These are phyloP conservation scores for Ranitomeya imitator DNA, from an alignment of 2,113 vertebrate species.

Conservation along the genomic window DNA sequence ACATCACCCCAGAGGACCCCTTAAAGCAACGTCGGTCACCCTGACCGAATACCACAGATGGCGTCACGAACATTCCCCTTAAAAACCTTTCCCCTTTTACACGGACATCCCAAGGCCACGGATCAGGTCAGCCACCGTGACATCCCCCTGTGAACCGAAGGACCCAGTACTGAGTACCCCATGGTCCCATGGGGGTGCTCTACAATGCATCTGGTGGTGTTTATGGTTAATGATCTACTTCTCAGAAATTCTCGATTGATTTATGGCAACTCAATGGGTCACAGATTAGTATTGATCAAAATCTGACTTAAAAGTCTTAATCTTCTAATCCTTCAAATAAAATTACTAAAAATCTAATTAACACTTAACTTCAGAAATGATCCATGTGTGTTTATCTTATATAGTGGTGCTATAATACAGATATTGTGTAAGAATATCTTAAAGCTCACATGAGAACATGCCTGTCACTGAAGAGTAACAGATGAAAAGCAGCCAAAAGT, in stretches of 20 bases:
- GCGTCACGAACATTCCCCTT: too few relatives aligned
- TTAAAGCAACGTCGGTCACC: too few relatives aligned
- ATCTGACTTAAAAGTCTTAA: background rate
- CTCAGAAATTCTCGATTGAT: background rate
- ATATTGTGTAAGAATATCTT: background rate
- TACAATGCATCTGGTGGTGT: background rate
- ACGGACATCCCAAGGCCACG: too few relatives aligned
- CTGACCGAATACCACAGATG: too few relatives aligned
- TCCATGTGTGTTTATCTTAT: background rate
- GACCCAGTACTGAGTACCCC: too few relatives aligned
- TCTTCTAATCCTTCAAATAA: background rate
- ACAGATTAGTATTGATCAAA: background rate
- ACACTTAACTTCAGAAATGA: background rate
- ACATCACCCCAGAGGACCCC: too few relatives aligned
- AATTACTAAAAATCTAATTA: conserved; percentile 24
- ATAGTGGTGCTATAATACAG: background rate
- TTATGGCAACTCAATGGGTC: background rate
- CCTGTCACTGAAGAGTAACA: background rate
- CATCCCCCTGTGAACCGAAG: too few relatives aligned
- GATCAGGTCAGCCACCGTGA: too few relatives aligned
- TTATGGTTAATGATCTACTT: background rate
- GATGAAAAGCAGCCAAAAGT: conserved; percentile 12
- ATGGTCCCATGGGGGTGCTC: too few relatives aligned
- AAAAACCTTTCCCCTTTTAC: too few relatives aligned
- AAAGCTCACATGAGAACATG: background rate